phyloP scores from a whole-genome alignment of 2,797 vertebrate genomes.

The Lepidocolaptes lacrymiger region DNA sequence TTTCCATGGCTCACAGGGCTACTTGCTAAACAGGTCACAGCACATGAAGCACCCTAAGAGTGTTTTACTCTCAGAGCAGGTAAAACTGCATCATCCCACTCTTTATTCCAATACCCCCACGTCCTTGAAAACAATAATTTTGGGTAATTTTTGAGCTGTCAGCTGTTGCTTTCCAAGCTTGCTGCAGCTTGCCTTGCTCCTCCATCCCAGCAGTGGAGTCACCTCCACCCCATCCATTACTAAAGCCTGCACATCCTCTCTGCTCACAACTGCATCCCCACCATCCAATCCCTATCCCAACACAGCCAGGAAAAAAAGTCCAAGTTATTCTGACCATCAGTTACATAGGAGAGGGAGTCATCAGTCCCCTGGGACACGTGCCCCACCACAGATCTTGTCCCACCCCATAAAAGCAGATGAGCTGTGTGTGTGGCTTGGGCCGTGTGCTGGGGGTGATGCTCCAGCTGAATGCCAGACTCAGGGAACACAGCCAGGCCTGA shows the following conservation, averaged over 20 bases:
- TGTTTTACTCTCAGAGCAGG: not conserved
- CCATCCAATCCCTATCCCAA: not conserved
- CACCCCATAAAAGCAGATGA: not conserved
- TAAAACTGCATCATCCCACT: not conserved
- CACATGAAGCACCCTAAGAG: rapidly evolving
- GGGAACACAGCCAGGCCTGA: not conserved
- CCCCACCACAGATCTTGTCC: not conserved
- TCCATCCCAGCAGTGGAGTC: not conserved
- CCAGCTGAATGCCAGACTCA: rapidly evolving
- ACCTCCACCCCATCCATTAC: not conserved
- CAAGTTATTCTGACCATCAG: not conserved
- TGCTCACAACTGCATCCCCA: not conserved
- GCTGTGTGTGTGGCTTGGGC: not conserved
- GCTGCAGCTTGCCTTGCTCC: not conserved
- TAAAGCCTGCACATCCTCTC: not conserved
- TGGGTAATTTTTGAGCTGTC: not conserved
- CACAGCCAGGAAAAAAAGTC: not conserved
- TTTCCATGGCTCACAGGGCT: not conserved
- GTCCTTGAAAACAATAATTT: rapidly evolving
- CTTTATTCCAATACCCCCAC: rapidly evolving
- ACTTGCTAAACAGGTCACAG: not conserved
- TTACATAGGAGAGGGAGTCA: not conserved
- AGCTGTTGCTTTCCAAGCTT: not conserved
- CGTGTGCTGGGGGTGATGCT: not conserved
- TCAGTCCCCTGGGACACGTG: not conserved